Evolutionary conservation across 2,113 vertebrate species (phyloP), one percentile per base, ranked within the genome.

Genomic region (Syngnathus typhle): DNA sequence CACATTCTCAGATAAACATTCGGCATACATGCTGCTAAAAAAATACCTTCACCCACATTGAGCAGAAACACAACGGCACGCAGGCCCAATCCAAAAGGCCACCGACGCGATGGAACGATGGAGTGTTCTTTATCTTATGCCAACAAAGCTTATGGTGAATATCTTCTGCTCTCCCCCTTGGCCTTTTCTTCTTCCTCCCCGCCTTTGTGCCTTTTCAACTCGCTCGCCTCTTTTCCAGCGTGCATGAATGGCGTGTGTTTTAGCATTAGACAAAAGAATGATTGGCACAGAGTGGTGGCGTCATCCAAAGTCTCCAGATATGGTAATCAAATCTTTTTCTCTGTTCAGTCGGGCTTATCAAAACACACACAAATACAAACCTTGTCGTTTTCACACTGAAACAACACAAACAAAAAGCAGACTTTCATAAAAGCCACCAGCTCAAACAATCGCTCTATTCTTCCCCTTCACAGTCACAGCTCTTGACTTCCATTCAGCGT

Each of bases 341-440:
- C 72, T 46, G 60, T 61, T 70, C 69, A 63, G 68, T 64, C 56
- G 15, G 23, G 68, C 71, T 88, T 85, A 85, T 85, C 81, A 73
- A 77, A 73, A 73, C 60, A 58, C 47, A 55, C 64, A 27, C 63
- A 59, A 59, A 72, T 41, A 49, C 59, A 75, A 46, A 60, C 56
- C 41, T 67, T 73, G 80, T 68, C 81, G 65, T 73, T 78, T 72
- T 69, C 72, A 75, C 74, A 68, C 72, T 72, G 9, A 70, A 82
- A 78, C 74, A 78, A 70, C 65, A 70, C 79, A 76, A 79, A 82
- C 82, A 84, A 84, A 85, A 79, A 64, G 38, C 69, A 58, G 60
- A 72, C 82, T 82, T 74, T 74, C 72, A 85, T 83, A 72, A 82
- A 81, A 88, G 76, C 73, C 73, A 73, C 68, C 65, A 82, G 74